Evolutionary conservation across 37 sponge, comb jelly and placozoan genomes (phyloP).

Genomic region (Corticium candelabrum): DNA sequence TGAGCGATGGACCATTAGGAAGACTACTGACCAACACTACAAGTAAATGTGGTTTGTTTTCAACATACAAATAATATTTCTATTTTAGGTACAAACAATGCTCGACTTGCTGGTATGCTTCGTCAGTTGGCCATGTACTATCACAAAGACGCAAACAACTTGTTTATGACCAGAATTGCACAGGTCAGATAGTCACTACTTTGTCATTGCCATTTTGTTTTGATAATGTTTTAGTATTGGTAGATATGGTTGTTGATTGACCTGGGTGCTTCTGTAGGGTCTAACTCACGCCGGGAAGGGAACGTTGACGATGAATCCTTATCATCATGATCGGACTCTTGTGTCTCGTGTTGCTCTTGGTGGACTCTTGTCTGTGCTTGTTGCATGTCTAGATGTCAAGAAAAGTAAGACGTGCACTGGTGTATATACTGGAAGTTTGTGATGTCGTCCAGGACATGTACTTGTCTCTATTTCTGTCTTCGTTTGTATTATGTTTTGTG

Average conservation of each 20-base stretch:
- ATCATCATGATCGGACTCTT: constrained; percentile 77
- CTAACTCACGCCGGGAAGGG: constrained; percentile 94
- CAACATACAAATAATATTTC: not conserved
- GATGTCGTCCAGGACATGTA: not conserved
- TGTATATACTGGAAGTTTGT: too few species aligned
- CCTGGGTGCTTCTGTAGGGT: too few species aligned
- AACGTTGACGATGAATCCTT: constrained; percentile 89
- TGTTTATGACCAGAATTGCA: constrained; percentile 91
- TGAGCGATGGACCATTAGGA: too few species aligned
- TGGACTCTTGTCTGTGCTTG: constrained; percentile 60
- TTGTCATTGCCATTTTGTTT: not conserved
- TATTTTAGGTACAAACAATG: constrained; percentile 86
- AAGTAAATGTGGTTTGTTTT: not conserved
- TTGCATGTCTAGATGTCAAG: constrained; percentile 66
- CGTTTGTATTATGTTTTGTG: too few species aligned
- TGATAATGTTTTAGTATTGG: too few species aligned
- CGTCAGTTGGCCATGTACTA: constrained; percentile 94
- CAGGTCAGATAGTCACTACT: constrained; percentile 80
- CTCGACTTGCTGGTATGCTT: constrained; percentile 79
- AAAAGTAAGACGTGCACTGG: constrained; percentile 41
- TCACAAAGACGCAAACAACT: constrained; percentile 79
- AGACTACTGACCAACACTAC: too few species aligned
- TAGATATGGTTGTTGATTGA: too few species aligned
- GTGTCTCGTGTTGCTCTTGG: constrained; percentile 81
- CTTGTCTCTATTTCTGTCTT: too few species aligned